phyloP scores from a whole-genome alignment of 2,888 invertebrate species.

The Cataglyphis rosenhaueri region DNA sequence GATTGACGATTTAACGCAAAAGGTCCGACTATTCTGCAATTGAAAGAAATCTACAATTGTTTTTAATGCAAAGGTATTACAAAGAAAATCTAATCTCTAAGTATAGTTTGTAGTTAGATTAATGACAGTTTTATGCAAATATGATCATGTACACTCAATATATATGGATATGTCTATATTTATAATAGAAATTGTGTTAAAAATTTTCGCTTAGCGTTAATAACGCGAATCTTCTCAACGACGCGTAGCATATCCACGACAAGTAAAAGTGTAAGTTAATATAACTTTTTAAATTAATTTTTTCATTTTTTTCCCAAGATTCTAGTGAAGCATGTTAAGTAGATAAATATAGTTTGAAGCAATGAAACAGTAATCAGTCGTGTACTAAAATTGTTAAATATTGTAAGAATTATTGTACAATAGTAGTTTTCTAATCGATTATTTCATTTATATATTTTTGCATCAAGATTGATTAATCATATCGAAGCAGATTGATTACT shows the following conservation, averaged over 20 bases:
- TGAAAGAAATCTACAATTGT: neutral
- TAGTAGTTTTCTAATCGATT: neutral
- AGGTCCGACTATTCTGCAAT: neutral
- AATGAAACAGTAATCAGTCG: slow-evolving; percentile 39
- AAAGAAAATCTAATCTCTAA: slow-evolving; percentile 15
- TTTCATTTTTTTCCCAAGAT: slow-evolving; percentile 8
- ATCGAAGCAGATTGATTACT: slow-evolving; percentile 39
- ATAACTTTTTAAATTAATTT: slow-evolving; percentile 24
- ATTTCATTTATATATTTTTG: neutral
- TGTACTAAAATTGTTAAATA: slow-evolving; percentile 4
- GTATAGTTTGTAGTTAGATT: slow-evolving; percentile 29
- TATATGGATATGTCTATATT: slow-evolving; percentile 16
- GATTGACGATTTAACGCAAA: neutral
- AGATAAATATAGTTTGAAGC: slow-evolving; percentile 44
- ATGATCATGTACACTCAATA: neutral
- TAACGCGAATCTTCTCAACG: slow-evolving; percentile 31
- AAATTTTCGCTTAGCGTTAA: slow-evolving; percentile 40
- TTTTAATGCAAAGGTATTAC: neutral
- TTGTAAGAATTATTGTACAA: neutral
- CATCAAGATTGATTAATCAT: neutral
- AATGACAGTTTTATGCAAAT: slow-evolving; percentile 11
- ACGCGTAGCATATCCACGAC: slow-evolving; percentile 11
- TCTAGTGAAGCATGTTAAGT: slow-evolving; percentile 41
- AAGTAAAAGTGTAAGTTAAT: slow-evolving; percentile 43
- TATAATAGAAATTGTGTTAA: slow-evolving; percentile 9